Evolutionary conservation across 2,113 vertebrate genomes (phyloP).

Genomic region (Crotalus horridus): DNA sequence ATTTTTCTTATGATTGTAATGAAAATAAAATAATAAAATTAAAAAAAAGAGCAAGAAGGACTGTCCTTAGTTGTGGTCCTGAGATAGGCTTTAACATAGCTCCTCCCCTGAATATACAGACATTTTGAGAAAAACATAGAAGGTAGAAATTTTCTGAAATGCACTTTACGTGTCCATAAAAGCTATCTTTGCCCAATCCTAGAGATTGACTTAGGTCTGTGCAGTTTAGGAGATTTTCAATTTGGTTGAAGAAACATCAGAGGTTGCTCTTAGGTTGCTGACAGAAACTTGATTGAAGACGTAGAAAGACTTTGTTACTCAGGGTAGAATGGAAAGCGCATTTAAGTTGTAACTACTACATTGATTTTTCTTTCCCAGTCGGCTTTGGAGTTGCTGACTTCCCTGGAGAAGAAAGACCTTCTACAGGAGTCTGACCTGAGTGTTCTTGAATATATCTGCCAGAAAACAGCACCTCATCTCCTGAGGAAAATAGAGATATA

Average conservation of each 20-base stretch:
- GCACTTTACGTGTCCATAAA: not conserved
- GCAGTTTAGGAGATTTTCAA: not conserved
- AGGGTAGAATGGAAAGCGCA: not conserved
- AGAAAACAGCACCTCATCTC: slow-evolving; percentile 19
- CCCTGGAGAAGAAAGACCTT: slow-evolving; percentile 58
- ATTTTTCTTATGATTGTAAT: no score
- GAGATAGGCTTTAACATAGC: not conserved
- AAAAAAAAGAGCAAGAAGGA: not conserved
- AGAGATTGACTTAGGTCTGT: not conserved
- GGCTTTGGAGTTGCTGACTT: slow-evolving; percentile 59
- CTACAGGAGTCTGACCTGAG: slow-evolving; percentile 57
- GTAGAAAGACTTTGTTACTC: not conserved
- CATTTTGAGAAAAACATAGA: not conserved
- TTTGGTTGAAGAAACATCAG: not conserved
- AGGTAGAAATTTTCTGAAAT: not conserved
- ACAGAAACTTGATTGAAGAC: not conserved
- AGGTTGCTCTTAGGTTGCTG: not conserved
- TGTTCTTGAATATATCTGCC: slow-evolving; percentile 40
- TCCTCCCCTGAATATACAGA: not conserved
- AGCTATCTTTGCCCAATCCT: not conserved
- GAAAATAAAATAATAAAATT: no score
- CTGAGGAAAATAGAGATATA: slow-evolving; percentile 54
- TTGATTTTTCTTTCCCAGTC: slow-evolving; percentile 52
- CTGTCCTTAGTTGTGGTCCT: not conserved
- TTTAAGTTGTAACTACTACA: not conserved